Evolutionary conservation across 2,888 invertebrate genomes (phyloP).

Genomic region (Sturmia bella): DNA sequence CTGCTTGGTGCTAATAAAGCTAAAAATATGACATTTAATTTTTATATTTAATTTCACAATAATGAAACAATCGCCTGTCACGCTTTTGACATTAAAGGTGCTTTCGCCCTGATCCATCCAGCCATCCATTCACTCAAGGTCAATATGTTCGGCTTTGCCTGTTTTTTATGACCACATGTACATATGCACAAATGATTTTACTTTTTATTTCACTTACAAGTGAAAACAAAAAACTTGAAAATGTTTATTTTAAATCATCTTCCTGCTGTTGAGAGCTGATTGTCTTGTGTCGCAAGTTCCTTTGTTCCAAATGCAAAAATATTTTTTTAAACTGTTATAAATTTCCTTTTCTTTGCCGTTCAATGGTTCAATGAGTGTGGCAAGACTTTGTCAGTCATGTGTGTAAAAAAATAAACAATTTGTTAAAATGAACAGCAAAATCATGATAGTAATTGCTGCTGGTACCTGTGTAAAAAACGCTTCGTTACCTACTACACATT

Average conservation of each 20-base stretch:
- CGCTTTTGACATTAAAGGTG: no score
- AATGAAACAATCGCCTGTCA: no score
- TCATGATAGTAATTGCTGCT: slow-evolving; percentile 28
- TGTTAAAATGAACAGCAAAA: neutral
- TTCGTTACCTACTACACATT: slow-evolving; percentile 63
- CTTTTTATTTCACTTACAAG: neutral
- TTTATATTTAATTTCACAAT: neutral
- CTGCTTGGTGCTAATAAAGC: no score
- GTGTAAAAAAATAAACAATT: slow-evolving; percentile 36
- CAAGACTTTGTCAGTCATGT: slow-evolving; percentile 44
- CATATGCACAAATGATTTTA: slow-evolving; percentile 11
- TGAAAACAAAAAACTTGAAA: slow-evolving; percentile 5
- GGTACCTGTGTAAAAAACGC: slow-evolving; percentile 59
- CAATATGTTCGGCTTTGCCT: no score
- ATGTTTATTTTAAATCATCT: slow-evolving; percentile 49
- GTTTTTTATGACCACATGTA: slow-evolving; percentile 13
- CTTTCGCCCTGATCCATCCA: no score
- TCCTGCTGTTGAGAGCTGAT: slow-evolving; percentile 50
- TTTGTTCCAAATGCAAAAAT: slow-evolving; percentile 52
- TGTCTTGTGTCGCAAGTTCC: slow-evolving; percentile 44
- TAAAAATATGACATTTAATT: no score
- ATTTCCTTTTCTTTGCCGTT: slow-evolving; percentile 15
- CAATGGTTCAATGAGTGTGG: slow-evolving; percentile 1
- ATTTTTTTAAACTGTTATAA: slow-evolving; percentile 20
- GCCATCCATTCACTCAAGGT: no score